These are phyloP conservation scores for Euthynnus affinis DNA, from an alignment of 2,797 vertebrate species.

Conservation along the genomic window DNA sequence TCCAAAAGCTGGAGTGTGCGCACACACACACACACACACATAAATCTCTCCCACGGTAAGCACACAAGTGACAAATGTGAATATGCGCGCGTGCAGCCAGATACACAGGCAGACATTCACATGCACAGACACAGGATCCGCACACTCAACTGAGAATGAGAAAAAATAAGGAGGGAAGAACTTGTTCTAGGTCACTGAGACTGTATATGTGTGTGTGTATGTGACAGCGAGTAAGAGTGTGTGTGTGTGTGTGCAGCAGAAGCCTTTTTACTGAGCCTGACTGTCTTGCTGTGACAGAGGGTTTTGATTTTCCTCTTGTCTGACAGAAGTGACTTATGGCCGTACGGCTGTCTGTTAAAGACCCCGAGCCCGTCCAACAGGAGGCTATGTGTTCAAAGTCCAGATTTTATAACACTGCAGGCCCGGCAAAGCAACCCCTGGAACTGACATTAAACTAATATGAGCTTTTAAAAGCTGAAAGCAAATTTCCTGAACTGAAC, in stretches of 20 bases:
- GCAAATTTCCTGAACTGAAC: conserved; percentile 30
- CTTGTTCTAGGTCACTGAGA: conserved; percentile 60
- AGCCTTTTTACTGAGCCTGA: conserved; percentile 53
- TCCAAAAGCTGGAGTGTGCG: conserved; percentile 21
- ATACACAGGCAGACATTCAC: conserved; percentile 49
- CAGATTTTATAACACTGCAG: conserved; percentile 8
- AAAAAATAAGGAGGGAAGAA: conserved; percentile 60
- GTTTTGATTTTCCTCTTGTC: conserved; percentile 73
- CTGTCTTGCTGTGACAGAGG: conserved; percentile 63
- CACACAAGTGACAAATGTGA: conserved; percentile 31
- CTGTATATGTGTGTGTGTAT: conserved; percentile 42
- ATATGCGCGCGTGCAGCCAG: not conserved
- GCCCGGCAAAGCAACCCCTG: conserved; percentile 26
- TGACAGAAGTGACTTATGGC: conserved; percentile 72
- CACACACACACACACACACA: conserved; percentile 25
- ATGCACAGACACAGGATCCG: conserved; percentile 42
- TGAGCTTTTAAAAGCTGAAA: conserved; percentile 25
- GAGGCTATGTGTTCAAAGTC: conserved; percentile 45
- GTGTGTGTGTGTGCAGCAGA: conserved; percentile 49
- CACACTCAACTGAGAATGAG: conserved; percentile 46
- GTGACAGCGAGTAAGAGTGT: conserved; percentile 49
- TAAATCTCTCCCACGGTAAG: conserved; percentile 11
- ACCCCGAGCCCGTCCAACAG: conserved; percentile 51
- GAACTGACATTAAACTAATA: conserved; percentile 26
- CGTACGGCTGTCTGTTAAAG: conserved; percentile 60